phyloP scores from a whole-genome alignment of 2,888 invertebrate genomes.

The Gymnoscelis rufifasciata region DNA sequence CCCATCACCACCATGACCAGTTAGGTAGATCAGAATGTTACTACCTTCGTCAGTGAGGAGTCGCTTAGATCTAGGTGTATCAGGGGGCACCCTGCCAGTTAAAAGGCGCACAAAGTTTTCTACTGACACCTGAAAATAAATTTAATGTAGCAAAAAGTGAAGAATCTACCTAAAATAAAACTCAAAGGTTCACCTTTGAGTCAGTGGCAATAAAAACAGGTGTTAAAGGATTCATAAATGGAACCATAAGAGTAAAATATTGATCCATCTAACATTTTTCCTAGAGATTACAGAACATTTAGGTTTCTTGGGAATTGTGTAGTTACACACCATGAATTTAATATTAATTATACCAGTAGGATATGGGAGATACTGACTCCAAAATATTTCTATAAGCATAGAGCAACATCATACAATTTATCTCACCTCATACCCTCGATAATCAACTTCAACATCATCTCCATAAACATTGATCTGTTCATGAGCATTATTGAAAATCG shows the following conservation, averaged over 20 bases:
- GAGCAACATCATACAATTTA: no score
- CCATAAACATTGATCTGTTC: conserved; percentile 99
- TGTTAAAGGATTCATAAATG: no score
- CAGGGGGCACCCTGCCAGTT: conserved; percentile 94
- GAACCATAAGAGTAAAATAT: no score
- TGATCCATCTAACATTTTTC: no score
- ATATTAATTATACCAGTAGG: no score
- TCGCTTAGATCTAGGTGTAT: conserved; percentile 96
- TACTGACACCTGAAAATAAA: conserved; percentile 88
- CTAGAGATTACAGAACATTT: no score
- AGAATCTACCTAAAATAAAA: neutral
- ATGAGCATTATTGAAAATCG: conserved; percentile 98
- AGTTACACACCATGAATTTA: no score
- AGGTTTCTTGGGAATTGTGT: no score
- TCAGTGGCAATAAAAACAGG: no score
- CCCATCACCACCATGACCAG: conserved; percentile 98
- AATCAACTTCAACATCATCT: conserved; percentile 99
- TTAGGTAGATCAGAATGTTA: conserved; percentile 97
- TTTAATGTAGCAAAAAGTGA: neutral
- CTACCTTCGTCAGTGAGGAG: conserved; percentile 97
- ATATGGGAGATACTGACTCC: no score
- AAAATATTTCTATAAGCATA: no score
- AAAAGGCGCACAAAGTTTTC: conserved; percentile 98
- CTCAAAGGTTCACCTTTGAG: no score
- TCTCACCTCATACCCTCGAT: conserved; percentile 91